Evolutionary conservation across 92 coral and sea anemone genomes (phyloP), one percentile per base, ranked within the genome.

Genomic region (Actinernus sp.): DNA sequence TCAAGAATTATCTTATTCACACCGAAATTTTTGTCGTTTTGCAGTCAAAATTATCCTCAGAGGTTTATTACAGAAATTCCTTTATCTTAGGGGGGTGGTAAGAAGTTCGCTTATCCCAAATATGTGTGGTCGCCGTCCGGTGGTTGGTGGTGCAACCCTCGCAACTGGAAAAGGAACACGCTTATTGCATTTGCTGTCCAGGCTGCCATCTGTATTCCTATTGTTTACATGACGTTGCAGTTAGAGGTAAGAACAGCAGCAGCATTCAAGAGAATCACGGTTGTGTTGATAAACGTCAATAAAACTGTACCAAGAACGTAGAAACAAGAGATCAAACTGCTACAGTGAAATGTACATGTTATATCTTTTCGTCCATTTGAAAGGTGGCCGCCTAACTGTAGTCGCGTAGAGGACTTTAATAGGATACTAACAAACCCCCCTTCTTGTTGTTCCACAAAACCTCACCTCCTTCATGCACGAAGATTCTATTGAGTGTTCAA

Each of bases 121-220:
- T 91, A 87, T 61, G 99, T 95, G 40, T 95, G 97, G 97, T 95
- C 99, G 21, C 99, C 99, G 26, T 67, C 97, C 50, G 99, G 99
- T 22, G 99, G 99, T 40, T 95, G 99, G 99, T 95, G 99, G 99
- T 95, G 99, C 60, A 92, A 95, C 65, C 99, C 98, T 11, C 77
- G 97, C 26, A 95, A 95, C 83, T 95, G 99, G 99, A 91, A 70
- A 56, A 76, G 99, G 48, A 95, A 95, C 63, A 95, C 99, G 5
- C 92, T 78, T 6, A 66, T 95, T 41, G 97, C 92, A 13, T 82
- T 89, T 63, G 99, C 78, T 3, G 64, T 81, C 13, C 58, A 83
- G 25, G 55, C 86, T 68, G 99, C 82, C 14, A 40, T 88, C 58
- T 84, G 88, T 70, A 78, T 74, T 61, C 97, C 99, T 8, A 55